Evolutionary conservation across 2,797 vertebrate genomes (phyloP), one percentile per base, ranked within the genome.

Genomic region (Molossus alvarezi): DNA sequence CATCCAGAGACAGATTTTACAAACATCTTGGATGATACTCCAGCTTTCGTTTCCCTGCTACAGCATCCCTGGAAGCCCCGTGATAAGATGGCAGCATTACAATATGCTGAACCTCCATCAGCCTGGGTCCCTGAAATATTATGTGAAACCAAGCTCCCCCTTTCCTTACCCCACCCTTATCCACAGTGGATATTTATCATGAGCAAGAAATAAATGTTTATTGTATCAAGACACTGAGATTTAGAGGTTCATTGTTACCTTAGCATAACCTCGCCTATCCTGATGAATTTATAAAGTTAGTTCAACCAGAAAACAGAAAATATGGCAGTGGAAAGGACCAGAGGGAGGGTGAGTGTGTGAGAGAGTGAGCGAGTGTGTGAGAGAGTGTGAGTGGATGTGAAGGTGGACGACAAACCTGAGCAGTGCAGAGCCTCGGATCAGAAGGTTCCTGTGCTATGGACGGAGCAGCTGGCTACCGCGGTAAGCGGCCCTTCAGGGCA

Each of bases 141-240:
- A 60, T 25, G 51, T 21, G 79, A 53, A 92, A 20, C 27, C 41
- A 21, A 75, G 33, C 29, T 75, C 2, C 25, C 4, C 37, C 14
- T 6, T 37, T n/a, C 55, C n/a, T 14, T 18, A 20, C 37, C 3
- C 8, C 53, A 51, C 3, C 11, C 17, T 77, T 89, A 81, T 33
- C 41, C 18, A 18, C 15, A 29, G 4, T 71, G 87, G 58, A 64
- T 20, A 20, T 8, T 0, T 21, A 69, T 23, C 57, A 64, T 75
- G 69, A 82, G 57, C n/a, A 58, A 84, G 65, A 93, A 82, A 89
- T 64, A 67, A 72, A 88, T 45, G 69, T 81, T 76, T 58, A 64
- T 37, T 69, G 15, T 88, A 79, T 76, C 5, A 57, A 76, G 62
- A n/a, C 73, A 53, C 67, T 77, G 69, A 58, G 75, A 86, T 72